Evolutionary conservation across 2,888 invertebrate species (phyloP).

Genomic region (Calameuta idolon): DNA sequence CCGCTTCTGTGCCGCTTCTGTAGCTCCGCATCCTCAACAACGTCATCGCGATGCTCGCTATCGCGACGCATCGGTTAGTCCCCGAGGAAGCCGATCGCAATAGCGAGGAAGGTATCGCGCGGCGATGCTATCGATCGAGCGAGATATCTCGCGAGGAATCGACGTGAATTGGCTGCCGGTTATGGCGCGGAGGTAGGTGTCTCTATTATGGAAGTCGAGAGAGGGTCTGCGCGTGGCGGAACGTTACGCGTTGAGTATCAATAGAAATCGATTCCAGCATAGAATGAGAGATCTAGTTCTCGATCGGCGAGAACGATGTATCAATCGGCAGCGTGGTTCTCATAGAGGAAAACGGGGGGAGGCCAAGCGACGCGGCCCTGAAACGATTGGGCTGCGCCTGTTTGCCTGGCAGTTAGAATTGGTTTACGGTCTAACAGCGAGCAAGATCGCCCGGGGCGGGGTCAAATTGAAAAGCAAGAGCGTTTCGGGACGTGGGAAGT

Average conservation of each 20-base stretch:
- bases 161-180: not conserved
- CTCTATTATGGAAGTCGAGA: not conserved
- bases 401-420: conserved; percentile 36
- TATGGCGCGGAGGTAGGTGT: not conserved
- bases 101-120: not conserved
- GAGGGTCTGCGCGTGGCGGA: not conserved
- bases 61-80: not conserved
- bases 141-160: not conserved
- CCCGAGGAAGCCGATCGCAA: not conserved
- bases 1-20: not conserved
- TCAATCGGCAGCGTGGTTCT: not conserved
- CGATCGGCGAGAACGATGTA: not conserved
- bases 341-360: not conserved
- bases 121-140: not conserved
- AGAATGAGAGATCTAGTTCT: not conserved
- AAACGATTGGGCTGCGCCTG: conserved; percentile 8
- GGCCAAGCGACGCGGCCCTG: not conserved
- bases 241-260: not conserved
- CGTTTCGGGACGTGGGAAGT: conserved; percentile 52
- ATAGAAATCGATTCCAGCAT: not conserved
- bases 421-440: conserved; percentile 42
- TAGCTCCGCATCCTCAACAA: conserved; percentile 18
- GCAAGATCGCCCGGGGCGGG: conserved; percentile 45
- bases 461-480: conserved; percentile 46
- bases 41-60: conserved; percentile 11